A percentile compares a stretch with the other conserved stretches of the same genome.
These are phyloP conservation scores for Styela plicata DNA, from an alignment of 23 tunicate genomes.

Conservation along the genomic window DNA sequence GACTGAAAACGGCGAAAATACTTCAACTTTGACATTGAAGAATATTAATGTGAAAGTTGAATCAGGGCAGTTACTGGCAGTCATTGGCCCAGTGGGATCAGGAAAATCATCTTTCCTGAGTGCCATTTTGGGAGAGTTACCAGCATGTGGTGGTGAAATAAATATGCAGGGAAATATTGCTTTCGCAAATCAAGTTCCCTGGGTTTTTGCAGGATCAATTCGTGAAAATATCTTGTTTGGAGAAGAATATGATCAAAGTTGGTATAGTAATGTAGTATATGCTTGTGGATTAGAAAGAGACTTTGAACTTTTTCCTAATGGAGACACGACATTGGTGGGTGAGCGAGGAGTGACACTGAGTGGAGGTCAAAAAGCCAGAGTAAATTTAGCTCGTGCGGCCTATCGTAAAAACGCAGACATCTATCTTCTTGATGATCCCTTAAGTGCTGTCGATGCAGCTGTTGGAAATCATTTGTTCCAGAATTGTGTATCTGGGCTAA, in stretches of 20 bases:
- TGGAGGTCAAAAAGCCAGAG: conserved; percentile 97
- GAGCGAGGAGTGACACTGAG: conserved; percentile 88
- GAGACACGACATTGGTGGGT: conserved; percentile 89
- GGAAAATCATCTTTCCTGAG: conserved; percentile 57
- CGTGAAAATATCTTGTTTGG: conserved; percentile 37
- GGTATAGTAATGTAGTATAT: conserved; percentile 31
- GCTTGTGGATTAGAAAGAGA: conserved; percentile 43
- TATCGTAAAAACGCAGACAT: conserved; percentile 57
- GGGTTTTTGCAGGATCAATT: conserved; percentile 43
- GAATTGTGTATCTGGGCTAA: conserved; percentile 58
- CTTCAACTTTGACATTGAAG: conserved; percentile 16
- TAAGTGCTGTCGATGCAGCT: conserved; percentile 84
- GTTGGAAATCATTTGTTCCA: conserved; percentile 77
- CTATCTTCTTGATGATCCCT: conserved; percentile 84
- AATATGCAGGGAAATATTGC: conserved; percentile 8
- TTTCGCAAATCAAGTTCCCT: conserved; percentile 40
- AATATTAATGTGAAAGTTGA: conserved; percentile 38
- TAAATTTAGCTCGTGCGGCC: conserved; percentile 84
- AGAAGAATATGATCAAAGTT: conserved; percentile 11
- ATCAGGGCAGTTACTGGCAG: conserved; percentile 41
- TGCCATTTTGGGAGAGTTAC: conserved; percentile 20
- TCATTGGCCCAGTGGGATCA: conserved; percentile 82
- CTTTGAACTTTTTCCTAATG: conserved; percentile 51
- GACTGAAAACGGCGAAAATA: background rate
- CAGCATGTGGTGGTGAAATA: conserved; percentile 14